These are phyloP conservation scores for Achlya flavicornis DNA, from an alignment of 2,888 invertebrate species.

Conservation along the genomic window DNA sequence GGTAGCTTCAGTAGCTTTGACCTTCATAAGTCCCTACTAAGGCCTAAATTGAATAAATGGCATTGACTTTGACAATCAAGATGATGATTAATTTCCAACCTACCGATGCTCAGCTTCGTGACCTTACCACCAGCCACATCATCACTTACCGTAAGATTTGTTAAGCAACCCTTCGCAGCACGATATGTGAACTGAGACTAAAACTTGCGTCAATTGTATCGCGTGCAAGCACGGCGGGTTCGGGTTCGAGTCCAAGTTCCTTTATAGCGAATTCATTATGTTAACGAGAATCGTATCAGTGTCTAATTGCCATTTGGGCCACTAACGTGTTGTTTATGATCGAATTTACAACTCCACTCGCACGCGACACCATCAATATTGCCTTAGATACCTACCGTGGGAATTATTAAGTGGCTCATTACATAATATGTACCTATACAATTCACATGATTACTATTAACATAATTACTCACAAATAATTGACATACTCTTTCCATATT, in stretches of 20 bases:
- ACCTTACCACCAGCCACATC: too few species aligned
- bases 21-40: too few species aligned
- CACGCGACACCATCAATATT: constrained; percentile 5
- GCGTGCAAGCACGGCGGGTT: background rate
- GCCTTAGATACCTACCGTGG: background rate
- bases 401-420: background rate
- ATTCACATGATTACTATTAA: too few species aligned
- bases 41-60: too few species aligned
- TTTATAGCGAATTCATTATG: constrained; percentile 5
- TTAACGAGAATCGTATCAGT: constrained; percentile 7
- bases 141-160: too few species aligned
- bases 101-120: too few species aligned
- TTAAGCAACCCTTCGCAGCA: background rate
- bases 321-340: background rate
- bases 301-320: constrained; percentile 7
- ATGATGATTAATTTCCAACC: too few species aligned
- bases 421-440: too few species aligned
- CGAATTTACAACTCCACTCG: background rate
- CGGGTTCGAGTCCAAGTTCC: background rate
- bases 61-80: too few species aligned
- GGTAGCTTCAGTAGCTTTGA: too few species aligned
- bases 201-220: background rate
- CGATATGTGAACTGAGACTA: background rate
- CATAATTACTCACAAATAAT: too few species aligned
- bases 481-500: too few species aligned